phyloP scores from a whole-genome alignment of 2,797 vertebrate species.

The Sebastes umbrosus region DNA sequence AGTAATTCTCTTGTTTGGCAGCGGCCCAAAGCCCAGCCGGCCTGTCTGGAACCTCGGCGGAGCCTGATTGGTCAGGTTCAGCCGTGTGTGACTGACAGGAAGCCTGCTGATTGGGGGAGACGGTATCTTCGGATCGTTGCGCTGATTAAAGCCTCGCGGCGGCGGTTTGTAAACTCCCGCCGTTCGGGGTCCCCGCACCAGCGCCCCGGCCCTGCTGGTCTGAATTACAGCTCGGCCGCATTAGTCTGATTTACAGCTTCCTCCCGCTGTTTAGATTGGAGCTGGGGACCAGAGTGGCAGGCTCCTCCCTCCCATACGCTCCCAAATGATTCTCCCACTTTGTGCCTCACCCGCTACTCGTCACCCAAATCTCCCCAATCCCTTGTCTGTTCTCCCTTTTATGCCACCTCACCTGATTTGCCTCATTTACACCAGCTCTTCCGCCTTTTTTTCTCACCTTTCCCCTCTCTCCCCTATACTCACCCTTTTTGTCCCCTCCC shows the following conservation, averaged over 20 bases:
- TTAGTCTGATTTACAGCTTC: constrained; percentile 87
- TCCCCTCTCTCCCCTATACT: background rate
- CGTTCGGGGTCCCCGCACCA: constrained; percentile 64
- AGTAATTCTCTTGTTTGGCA: constrained; percentile 74
- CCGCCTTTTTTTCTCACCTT: background rate
- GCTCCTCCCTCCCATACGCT: constrained; percentile 35
- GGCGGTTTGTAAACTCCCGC: constrained; percentile 76
- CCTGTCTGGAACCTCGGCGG: constrained; percentile 48
- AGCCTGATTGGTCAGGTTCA: constrained; percentile 74
- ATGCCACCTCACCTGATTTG: constrained; percentile 19
- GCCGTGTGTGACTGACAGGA: constrained; percentile 84
- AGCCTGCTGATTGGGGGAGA: constrained; percentile 82
- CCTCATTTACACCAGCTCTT: background rate
- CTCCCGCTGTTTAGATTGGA: constrained; percentile 84
- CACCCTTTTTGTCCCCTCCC: background rate
- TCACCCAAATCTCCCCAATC: constrained; percentile 14
- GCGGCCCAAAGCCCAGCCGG: constrained; percentile 63
- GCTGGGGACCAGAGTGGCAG: constrained; percentile 52
- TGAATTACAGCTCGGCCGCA: constrained; percentile 81
- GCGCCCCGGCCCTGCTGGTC: constrained; percentile 79
- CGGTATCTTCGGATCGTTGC: constrained; percentile 77
- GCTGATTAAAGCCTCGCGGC: constrained; percentile 82
- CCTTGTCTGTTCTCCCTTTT: background rate
- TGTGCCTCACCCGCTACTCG: constrained; percentile 6
- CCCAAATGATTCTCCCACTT: constrained; percentile 31